Percentiles rank a stretch among this genome's conserved stretches.
Evolutionary conservation across 2,888 invertebrate genomes (phyloP).

Genomic region (Arenicola marina): DNA sequence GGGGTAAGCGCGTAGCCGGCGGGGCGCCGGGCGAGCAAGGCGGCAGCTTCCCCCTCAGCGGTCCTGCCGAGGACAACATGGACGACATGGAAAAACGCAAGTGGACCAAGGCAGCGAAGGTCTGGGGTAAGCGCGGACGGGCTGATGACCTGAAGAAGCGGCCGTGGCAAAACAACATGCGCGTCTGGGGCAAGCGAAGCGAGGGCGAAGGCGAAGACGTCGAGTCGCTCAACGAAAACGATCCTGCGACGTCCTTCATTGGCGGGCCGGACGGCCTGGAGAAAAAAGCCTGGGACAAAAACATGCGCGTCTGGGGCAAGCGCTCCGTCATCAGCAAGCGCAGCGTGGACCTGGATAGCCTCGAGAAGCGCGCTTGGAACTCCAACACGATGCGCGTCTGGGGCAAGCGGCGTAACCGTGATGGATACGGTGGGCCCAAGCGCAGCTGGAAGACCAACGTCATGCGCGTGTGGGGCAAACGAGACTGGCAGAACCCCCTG

Average conservation of each 20-base stretch:
- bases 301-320: constrained; percentile 16
- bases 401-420: constrained; percentile 18
- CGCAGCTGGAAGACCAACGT: constrained; percentile 21
- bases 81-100: constrained; percentile 11
- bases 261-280: no score
- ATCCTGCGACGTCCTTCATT: neutral
- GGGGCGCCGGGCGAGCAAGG: neutral
- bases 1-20: constrained; percentile 19
- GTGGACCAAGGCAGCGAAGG: constrained; percentile 16
- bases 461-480: constrained; percentile 28
- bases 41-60: neutral
- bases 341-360: neutral
- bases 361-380: constrained; percentile 16
- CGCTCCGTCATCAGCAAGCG: neutral
- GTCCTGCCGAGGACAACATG: neutral
- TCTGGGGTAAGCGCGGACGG: constrained; percentile 19
- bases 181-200: constrained; percentile 24
- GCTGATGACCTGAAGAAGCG: constrained; percentile 10
- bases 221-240: neutral
- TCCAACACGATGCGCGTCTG: constrained; percentile 15
- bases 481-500: neutral
- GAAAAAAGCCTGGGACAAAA: constrained; percentile 14
- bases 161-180: constrained; percentile 17
- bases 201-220: constrained; percentile 8
- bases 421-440: constrained; percentile 12